Evolutionary conservation across 2,888 invertebrate genomes (phyloP), one percentile per base, ranked within the genome.

Genomic region (Eurois occulta): DNA sequence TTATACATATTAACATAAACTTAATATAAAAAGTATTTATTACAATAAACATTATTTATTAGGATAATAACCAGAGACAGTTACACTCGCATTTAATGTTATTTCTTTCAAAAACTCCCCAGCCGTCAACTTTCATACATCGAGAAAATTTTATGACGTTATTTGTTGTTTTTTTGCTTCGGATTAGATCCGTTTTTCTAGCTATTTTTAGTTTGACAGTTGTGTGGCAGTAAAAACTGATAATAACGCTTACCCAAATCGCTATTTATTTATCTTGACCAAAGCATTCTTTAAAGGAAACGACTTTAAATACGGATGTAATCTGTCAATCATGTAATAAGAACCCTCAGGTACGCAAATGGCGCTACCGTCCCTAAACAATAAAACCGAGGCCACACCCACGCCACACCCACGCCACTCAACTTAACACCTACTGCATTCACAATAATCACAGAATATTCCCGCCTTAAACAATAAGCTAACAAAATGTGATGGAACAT

Each of bases 391-490:
- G 64, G 52, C 52, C 75, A 73, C 43, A 65, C 72, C 64, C 60
- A 5, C 71, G 52, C 52, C 75, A 73, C 43, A 65, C 72, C 64
- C 60, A 5, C 71, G 41, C 67, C 67, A 21, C 68, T 46, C 46
- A 82, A 81, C 81, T 82, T 89, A 86, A 75, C 2, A 73, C 6
- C 83, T 84, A 81, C 71, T 77, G 87, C 84, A 89, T 89, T 86
- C 83, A 89, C 84, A 89, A 80, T 81, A 72, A 88, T 88, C 88
- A 88, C 88, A 88, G 88, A 88, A 86, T 75, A 86, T 80, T 78
- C 75, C 78, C 78, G 16, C 60, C 78, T 77, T 77, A 78, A 71
- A 77, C n/a, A 48, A 81, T 66, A 66, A 66, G 55, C 21, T 73
- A 78, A 79, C 72, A 83, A 62, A 77, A 71, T 55, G 75, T 86